These are phyloP conservation scores for Gastrophysa polygoni DNA, from an alignment of 2,888 invertebrate genomes.

Conservation along the genomic window DNA sequence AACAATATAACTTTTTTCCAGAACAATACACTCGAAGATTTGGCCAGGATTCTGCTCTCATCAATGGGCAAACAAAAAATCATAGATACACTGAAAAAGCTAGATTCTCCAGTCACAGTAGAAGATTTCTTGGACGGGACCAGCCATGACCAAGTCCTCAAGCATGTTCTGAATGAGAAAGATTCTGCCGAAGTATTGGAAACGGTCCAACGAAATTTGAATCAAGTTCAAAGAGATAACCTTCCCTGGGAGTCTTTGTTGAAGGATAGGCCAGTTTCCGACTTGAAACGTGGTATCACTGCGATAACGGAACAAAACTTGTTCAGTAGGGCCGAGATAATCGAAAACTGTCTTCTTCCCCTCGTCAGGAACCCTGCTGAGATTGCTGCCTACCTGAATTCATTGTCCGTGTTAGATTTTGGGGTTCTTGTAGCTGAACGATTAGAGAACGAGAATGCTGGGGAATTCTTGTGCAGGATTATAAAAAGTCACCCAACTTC, in stretches of 20 bases:
- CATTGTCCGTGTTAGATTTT: slow-evolving; percentile 35
- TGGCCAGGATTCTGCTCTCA: slow-evolving; percentile 29
- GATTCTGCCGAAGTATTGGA: slow-evolving; percentile 27
- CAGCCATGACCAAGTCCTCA: slow-evolving; percentile 19
- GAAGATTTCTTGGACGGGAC: slow-evolving; percentile 29
- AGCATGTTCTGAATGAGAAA: slow-evolving; percentile 24
- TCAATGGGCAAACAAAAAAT: slow-evolving; percentile 28
- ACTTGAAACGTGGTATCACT: slow-evolving; percentile 32
- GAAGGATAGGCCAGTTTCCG: slow-evolving; percentile 26
- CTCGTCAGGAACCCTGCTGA: slow-evolving; percentile 36
- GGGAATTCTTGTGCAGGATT: slow-evolving; percentile 32
- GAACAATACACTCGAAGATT: slow-evolving; percentile 25
- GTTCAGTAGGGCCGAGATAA: slow-evolving; percentile 33
- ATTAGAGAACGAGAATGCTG: slow-evolving; percentile 27
- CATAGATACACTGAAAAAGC: slow-evolving; percentile 21
- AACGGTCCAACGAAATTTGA: slow-evolving; percentile 4
- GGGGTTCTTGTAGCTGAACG: slow-evolving; percentile 33
- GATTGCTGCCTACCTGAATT: slow-evolving; percentile 34
- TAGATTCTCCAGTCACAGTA: slow-evolving; percentile 23
- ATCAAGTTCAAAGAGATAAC: slow-evolving; percentile 4
- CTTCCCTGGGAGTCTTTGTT: slow-evolving; percentile 17
- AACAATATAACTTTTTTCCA: slow-evolving; percentile 21
- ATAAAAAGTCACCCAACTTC: slow-evolving; percentile 10
- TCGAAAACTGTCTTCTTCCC: slow-evolving; percentile 37
- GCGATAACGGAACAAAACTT: slow-evolving; percentile 30